A percentile compares a stretch with the other conserved stretches of the same genome.
Conservation (phyloP, 2,888 invertebrate genomes). For the Girardia tigrina region DNA sequence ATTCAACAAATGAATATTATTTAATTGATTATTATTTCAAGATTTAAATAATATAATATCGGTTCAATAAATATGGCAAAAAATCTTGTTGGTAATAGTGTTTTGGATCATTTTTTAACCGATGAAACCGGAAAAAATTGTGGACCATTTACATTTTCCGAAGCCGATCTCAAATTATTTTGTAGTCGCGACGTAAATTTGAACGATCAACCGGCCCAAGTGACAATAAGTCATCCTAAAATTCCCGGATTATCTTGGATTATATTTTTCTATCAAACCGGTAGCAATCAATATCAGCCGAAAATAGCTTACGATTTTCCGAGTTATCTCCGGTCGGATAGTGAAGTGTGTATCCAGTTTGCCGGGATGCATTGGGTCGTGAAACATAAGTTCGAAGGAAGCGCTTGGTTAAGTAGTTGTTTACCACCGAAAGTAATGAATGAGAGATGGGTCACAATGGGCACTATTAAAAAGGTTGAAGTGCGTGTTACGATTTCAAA, state of each 20-base stretch:
- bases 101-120: constrained; percentile 32
- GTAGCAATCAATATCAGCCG: constrained; percentile 33
- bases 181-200: constrained; percentile 32
- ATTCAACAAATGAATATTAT: too few species aligned
- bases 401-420: constrained; percentile 30
- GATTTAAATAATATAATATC: neutral
- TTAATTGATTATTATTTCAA: too few species aligned
- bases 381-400: constrained; percentile 35
- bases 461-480: constrained; percentile 32
- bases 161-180: constrained; percentile 27
- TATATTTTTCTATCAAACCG: constrained; percentile 35
- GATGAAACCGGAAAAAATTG: constrained; percentile 32
- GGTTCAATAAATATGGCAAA: too few species aligned
- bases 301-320: constrained; percentile 35
- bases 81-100: constrained; percentile 16
- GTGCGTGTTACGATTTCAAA: constrained; percentile 32
- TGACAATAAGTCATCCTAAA: constrained; percentile 35
- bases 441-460: constrained; percentile 36
- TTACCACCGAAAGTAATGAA: constrained; percentile 32
- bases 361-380: constrained; percentile 34
- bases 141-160: constrained; percentile 31
- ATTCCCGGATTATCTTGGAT: constrained; percentile 35
- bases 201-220: constrained; percentile 35
- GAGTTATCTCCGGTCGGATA: constrained; percentile 30
- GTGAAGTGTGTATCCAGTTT: constrained; percentile 32